A percentile compares a stretch with the other conserved stretches of the same genome.
phyloP scores from a whole-genome alignment of 37 sponge, comb jelly and placozoan species.

The Mnemiopsis leidyi region DNA sequence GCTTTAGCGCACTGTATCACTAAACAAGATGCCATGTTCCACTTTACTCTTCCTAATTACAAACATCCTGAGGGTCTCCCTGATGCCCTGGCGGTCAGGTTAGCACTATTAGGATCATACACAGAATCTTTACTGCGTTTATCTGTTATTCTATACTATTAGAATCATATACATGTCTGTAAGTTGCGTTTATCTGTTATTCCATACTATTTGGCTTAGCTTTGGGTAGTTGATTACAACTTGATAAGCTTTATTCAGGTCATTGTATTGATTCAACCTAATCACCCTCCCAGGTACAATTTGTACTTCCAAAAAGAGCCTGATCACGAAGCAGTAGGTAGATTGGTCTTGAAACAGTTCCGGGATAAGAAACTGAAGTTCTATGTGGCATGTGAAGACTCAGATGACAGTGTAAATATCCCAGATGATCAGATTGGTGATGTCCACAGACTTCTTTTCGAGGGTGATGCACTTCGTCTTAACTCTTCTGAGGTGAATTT shows the following conservation, averaged over 20 bases:
- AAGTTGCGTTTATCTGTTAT: no score
- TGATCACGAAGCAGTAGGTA: slow-evolving; percentile 33
- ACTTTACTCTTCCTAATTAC: slow-evolving; percentile 46
- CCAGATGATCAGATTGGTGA: not conserved
- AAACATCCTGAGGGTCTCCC: not conserved
- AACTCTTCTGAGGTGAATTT: slow-evolving; percentile 35
- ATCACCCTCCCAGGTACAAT: slow-evolving; percentile 56
- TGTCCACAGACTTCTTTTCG: not conserved
- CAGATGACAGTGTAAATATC: not conserved
- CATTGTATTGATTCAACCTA: no score
- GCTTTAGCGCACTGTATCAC: not conserved
- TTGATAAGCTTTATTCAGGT: no score
- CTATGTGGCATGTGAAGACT: not conserved
- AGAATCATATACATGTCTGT: no score
- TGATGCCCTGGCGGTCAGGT: slow-evolving; percentile 48
- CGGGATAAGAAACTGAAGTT: slow-evolving; percentile 52
- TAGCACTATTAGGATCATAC: no score
- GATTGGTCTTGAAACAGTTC: slow-evolving; percentile 11
- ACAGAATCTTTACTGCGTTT: no score
- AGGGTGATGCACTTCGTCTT: not conserved
- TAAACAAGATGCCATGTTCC: slow-evolving; percentile 58
- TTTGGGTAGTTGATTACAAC: no score
- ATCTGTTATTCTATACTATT: no score
- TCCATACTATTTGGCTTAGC: no score
- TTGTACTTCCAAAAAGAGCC: not conserved